Evolutionary conservation across 2,888 invertebrate genomes (phyloP).

Genomic region (Gnatocerus cornutus): DNA sequence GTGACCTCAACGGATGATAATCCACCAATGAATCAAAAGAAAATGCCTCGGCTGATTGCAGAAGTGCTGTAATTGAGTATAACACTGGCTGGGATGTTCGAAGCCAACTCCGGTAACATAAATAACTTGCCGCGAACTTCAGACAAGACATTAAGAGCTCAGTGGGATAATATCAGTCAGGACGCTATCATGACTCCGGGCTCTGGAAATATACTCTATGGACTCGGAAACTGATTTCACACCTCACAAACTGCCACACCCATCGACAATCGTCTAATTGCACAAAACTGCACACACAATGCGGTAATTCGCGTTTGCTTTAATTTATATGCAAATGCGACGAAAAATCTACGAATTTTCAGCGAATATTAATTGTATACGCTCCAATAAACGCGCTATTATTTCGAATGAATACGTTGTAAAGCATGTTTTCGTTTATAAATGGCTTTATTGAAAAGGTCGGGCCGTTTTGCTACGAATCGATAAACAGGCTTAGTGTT

Average conservation of each 20-base stretch:
- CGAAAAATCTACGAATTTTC: slow-evolving; percentile 30
- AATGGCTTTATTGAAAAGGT: slow-evolving; percentile 15
- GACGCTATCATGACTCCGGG: slow-evolving; percentile 48
- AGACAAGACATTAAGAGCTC: slow-evolving; percentile 58
- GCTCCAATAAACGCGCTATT: slow-evolving; percentile 31
- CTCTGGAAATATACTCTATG: slow-evolving; percentile 40
- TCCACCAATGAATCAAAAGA: slow-evolving; percentile 42
- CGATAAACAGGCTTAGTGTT: background rate
- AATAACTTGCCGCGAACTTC: slow-evolving; percentile 55
- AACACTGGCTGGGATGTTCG: slow-evolving; percentile 48
- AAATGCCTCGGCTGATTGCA: slow-evolving; percentile 34
- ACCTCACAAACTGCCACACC: slow-evolving; percentile 36
- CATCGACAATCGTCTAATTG: slow-evolving; percentile 15
- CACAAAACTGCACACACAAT: slow-evolving; percentile 8
- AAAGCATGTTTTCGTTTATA: slow-evolving; percentile 33
- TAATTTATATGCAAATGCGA: slow-evolving; percentile 45
- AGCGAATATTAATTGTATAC: slow-evolving; percentile 30
- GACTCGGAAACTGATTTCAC: slow-evolving; percentile 45
- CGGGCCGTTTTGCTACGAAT: background rate
- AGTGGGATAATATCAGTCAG: slow-evolving; percentile 57
- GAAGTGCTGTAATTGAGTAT: slow-evolving; percentile 44
- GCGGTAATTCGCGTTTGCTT: slow-evolving; percentile 20
- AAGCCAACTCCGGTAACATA: slow-evolving; percentile 54
- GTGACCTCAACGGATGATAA: slow-evolving; percentile 15
- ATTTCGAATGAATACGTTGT: slow-evolving; percentile 30